Conservation (phyloP, 2,797 vertebrate species). For the Arctocebus calabarensis region DNA sequence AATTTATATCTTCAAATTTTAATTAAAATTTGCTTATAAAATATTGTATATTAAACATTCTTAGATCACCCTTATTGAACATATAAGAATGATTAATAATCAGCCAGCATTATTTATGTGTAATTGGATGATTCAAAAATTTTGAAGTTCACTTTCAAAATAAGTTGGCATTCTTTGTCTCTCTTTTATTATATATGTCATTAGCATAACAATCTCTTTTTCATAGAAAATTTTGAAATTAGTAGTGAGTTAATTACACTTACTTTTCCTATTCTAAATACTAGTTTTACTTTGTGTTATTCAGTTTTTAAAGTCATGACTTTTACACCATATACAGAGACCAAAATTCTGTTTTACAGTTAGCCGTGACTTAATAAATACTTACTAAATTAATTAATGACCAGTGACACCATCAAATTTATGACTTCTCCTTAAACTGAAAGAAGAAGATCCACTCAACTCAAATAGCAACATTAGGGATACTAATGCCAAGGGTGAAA, state of each 20-base stretch:
- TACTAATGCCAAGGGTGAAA: background rate
- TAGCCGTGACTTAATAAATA: background rate
- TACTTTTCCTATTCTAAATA: background rate
- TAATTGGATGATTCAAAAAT: background rate
- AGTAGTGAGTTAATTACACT: constrained; percentile 17
- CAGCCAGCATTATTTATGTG: constrained; percentile 31
- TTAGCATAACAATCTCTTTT: constrained; percentile 25
- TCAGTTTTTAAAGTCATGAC: constrained; percentile 27
- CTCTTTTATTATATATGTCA: constrained; percentile 41
- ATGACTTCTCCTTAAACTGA: background rate
- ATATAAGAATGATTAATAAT: constrained; percentile 59
- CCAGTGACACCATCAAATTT: background rate
- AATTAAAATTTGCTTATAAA: constrained; percentile 61
- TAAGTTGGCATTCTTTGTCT: background rate
- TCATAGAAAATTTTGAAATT: background rate
- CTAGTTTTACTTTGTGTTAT: background rate
- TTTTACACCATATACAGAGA: background rate
- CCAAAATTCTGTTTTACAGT: background rate
- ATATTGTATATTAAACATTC: constrained; percentile 32
- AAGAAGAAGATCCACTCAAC: background rate
- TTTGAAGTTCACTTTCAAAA: constrained; percentile 5
- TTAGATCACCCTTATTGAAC: constrained; percentile 29
- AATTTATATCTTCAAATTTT: constrained; percentile 58
- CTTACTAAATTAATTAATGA: background rate
- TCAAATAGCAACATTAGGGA: background rate